These are phyloP conservation scores for Lagopus muta DNA, from an alignment of 2,113 vertebrate genomes.

Conservation along the genomic window DNA sequence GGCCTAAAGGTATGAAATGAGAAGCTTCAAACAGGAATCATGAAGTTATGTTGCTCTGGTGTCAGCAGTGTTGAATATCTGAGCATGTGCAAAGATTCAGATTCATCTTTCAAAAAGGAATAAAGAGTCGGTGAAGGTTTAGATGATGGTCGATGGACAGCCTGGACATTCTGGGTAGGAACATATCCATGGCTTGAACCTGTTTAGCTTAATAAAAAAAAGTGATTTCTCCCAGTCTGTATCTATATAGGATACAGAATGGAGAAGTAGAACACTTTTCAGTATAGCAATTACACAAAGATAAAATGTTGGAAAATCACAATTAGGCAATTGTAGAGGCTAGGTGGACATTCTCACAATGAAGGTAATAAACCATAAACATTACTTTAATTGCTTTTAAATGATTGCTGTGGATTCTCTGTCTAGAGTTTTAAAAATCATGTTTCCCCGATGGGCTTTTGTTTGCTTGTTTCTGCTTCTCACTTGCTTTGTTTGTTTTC, in stretches of 20 bases:
- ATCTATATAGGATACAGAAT: neutral
- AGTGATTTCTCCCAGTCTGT: neutral
- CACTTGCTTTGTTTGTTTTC: neutral
- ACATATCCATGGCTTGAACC: neutral
- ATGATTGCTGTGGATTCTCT: neutral
- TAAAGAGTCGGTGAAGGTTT: neutral
- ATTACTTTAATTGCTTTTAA: neutral
- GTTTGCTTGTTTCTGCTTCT: neutral
- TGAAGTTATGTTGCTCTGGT: neutral
- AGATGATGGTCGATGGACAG: neutral
- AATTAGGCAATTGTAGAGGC: neutral
- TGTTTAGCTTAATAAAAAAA: neutral
- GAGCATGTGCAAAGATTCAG: neutral
- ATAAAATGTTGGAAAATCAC: neutral
- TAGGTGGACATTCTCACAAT: neutral
- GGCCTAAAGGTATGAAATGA: neutral
- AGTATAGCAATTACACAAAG: neutral
- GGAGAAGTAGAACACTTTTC: neutral
- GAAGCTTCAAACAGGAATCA: neutral
- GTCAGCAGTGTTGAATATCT: neutral
- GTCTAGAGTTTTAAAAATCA: neutral
- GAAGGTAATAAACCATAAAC: neutral
- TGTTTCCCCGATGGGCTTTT: neutral
- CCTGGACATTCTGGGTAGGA: neutral
- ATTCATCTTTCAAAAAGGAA: neutral